Evolutionary conservation across 2,888 invertebrate genomes (phyloP).

Genomic region (Morinoia aosen): DNA sequence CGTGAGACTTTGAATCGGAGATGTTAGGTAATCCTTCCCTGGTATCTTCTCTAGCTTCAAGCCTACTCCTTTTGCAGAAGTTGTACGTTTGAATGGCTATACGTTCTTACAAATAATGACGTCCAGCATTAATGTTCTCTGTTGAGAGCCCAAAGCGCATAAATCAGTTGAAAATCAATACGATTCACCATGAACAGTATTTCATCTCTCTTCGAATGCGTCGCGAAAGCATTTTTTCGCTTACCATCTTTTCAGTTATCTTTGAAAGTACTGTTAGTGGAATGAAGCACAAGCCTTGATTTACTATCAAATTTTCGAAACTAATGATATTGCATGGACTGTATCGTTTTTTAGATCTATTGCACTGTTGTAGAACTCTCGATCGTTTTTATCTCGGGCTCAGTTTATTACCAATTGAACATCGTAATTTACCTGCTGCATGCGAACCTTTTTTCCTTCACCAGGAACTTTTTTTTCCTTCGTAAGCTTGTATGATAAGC

Average conservation of each 20-base stretch:
- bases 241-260: not conserved
- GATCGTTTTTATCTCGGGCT: not conserved
- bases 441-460: not conserved
- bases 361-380: not conserved
- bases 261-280: not conserved
- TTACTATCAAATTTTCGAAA: not conserved
- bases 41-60: not conserved
- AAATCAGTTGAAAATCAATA: not conserved
- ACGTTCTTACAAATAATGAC: not conserved
- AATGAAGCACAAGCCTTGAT: not conserved
- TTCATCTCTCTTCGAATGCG: not conserved
- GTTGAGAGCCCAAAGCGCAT: not conserved
- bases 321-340: not conserved
- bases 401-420: not conserved
- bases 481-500: too few relatives aligned
- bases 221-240: not conserved
- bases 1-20: not conserved
- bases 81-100: not conserved
- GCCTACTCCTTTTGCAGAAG: not conserved
- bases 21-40: slow-evolving; percentile 4
- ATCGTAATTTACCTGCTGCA: not conserved
- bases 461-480: not conserved
- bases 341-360: not conserved
- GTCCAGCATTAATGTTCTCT: not conserved
- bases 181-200: not conserved